Base-by-base conservation (phyloP, 2,888 invertebrate species). In the Altica lythri region DNA sequence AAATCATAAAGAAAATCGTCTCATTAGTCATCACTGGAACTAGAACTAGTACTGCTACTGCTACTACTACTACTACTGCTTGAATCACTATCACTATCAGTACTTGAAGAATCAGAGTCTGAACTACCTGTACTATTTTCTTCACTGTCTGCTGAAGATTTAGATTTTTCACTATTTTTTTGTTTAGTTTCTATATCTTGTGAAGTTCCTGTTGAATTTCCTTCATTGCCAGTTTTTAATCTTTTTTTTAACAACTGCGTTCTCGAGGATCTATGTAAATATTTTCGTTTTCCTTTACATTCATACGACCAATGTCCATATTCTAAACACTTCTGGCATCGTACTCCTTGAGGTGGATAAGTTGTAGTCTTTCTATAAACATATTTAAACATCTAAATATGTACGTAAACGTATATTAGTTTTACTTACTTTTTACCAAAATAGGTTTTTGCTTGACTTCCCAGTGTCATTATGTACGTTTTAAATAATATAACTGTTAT, bases 231-330 rank as follows among this genome's bases (percentile, higher is more conserved):
- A 22, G 77, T 68, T 65, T 85, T 83, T 57, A 87, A 55, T 47
- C 80, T 75, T 70, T 86, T 93, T 68, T 87, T 89, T 60, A 95
- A 76, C 56, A 88, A 83, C 64, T 88, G 85, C 1, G 94, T 91
- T 49, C 95, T 84, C 0, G 95, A 93, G 3, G 86, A 85, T 52
- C 95, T 83, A 65, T 92, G 86, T 2, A 93, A 79, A 75, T 88
- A 89, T 78, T 95, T 95, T 57, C 95, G 82, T 76, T 95, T 94
- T 9, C 90, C 90, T 63, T 86, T 92, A 72, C 95, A 96, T 75
- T 95, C 91, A 69, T 92, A 96, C 55, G 93, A 94, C 93, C 94
- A 96, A 74, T 96, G 95, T 0, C 95, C 95, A 70, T 86, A 86
- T 76, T 94, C 90, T 40, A 95, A 78, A 72, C 95, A 96, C 78